These are phyloP conservation scores for Drosophila longiperda DNA, from an alignment of 2,888 invertebrate species.

Conservation along the genomic window DNA sequence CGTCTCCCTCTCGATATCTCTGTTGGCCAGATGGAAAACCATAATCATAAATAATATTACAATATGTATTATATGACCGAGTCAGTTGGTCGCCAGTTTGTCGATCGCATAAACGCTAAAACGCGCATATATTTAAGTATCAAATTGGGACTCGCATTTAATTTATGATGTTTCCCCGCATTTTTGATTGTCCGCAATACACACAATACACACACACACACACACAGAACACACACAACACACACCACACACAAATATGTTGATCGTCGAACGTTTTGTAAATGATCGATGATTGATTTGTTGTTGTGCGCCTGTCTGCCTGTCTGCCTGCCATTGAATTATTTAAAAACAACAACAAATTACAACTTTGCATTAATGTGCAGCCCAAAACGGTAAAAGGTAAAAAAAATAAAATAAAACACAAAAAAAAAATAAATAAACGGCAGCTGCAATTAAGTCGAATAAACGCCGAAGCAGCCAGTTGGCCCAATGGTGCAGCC, in stretches of 20 bases:
- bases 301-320: constrained; percentile 38
- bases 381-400: constrained; percentile 51
- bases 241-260: constrained; percentile 27
- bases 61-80: constrained; percentile 62
- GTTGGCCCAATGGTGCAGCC: constrained; percentile 5
- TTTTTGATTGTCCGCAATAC: constrained; percentile 53
- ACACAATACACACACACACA: constrained; percentile 2
- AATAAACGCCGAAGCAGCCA: constrained; percentile 10
- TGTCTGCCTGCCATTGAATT: constrained; percentile 26
- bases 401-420: not conserved
- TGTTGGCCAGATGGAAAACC: constrained; percentile 61
- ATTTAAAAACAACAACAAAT: constrained; percentile 30
- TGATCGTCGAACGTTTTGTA: constrained; percentile 67
- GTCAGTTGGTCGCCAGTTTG: constrained; percentile 15
- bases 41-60: constrained; percentile 78
- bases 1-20: not conserved
- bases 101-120: constrained; percentile 26
- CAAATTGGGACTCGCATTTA: constrained; percentile 54
- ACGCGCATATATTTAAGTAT: constrained; percentile 46
- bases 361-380: constrained; percentile 55
- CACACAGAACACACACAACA: not conserved
- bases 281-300: constrained; percentile 78
- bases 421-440: constrained; percentile 4
- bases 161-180: constrained; percentile 71
- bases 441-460: constrained; percentile 60